A percentile compares a stretch with the other conserved stretches of the same genome.
Evolutionary conservation across 2,888 invertebrate genomes (phyloP).

Genomic region (Lacanobia wlatinum): DNA sequence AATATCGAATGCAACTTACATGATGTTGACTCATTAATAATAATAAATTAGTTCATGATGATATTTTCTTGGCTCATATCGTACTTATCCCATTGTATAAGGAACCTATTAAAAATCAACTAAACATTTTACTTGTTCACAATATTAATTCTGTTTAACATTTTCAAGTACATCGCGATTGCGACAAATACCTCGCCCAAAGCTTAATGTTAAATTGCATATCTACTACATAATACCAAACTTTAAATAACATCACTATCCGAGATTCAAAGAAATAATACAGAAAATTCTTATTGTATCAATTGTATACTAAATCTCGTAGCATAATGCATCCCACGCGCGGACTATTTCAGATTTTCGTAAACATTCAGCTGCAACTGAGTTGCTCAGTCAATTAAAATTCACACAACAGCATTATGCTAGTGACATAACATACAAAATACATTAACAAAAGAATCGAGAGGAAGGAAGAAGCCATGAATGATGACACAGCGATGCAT

Average conservation of each 20-base stretch:
- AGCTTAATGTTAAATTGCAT: no score
- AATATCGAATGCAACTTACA: constrained; percentile 17
- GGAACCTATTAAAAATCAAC: no score
- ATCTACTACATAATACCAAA: background rate
- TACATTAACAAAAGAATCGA: constrained; percentile 29
- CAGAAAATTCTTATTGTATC: background rate
- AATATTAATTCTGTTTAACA: no score
- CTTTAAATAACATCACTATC: background rate
- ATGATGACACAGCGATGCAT: constrained; percentile 11
- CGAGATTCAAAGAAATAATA: background rate
- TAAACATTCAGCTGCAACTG: constrained; percentile 16
- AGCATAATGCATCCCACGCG: constrained; percentile 13
- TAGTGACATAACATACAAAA: constrained; percentile 27
- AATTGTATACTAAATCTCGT: constrained; percentile 9
- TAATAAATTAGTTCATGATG: background rate
- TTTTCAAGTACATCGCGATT: no score
- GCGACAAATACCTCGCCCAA: no score
- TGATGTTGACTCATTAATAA: background rate
- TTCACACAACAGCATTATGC: constrained; percentile 4
- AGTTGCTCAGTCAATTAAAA: constrained; percentile 18
- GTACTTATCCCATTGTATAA: no score
- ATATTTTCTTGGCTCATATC: background rate
- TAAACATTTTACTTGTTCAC: no score
- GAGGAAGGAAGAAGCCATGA: constrained; percentile 34
- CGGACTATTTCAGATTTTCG: constrained; percentile 29